A percentile compares a stretch with the other conserved stretches of the same genome.
Conservation (phyloP, 2,888 invertebrate species). For the Lasioglossum leucozonium region DNA sequence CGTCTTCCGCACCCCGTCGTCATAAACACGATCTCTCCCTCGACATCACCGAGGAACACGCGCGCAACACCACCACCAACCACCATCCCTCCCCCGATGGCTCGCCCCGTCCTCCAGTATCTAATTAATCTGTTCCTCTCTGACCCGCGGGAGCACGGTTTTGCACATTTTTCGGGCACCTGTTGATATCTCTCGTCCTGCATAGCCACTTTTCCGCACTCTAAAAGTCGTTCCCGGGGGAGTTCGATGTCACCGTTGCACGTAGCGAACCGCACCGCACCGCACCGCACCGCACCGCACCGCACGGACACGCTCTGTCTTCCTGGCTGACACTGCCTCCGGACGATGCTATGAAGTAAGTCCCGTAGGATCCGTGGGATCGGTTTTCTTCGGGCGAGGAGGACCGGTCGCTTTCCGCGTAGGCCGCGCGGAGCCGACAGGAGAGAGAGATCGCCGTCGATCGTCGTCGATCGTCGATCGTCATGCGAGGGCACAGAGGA, state of each 20-base stretch:
- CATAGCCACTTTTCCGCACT: slow-evolving; percentile 60
- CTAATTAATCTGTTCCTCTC: slow-evolving; percentile 57
- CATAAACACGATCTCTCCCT: too few relatives aligned
- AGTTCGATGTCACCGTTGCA: slow-evolving; percentile 47
- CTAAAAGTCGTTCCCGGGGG: slow-evolving; percentile 43
- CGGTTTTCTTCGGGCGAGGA: too few relatives aligned
- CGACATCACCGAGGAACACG: not conserved
- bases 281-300: too few relatives aligned
- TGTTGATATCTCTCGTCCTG: slow-evolving; percentile 73
- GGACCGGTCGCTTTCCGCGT: too few relatives aligned
- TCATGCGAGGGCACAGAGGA: slow-evolving; percentile 13
- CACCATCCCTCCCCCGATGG: slow-evolving; percentile 1
- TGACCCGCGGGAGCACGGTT: slow-evolving; percentile 58
- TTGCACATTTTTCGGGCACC: slow-evolving; percentile 75
- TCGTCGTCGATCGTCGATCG: not conserved
- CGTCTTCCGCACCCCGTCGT: not conserved
- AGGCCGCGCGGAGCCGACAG: not conserved
- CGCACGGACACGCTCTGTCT: not conserved
- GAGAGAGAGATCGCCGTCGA: too few relatives aligned
- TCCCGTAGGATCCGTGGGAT: not conserved
- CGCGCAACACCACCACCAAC: not conserved
- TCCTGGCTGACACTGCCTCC: not conserved
- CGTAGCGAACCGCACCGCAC: slow-evolving; percentile 32
- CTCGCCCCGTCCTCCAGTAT: slow-evolving; percentile 42
- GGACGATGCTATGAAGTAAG: not conserved